Base-by-base conservation (phyloP, 2,113 vertebrate species). In the Engystomops pustulosus region DNA sequence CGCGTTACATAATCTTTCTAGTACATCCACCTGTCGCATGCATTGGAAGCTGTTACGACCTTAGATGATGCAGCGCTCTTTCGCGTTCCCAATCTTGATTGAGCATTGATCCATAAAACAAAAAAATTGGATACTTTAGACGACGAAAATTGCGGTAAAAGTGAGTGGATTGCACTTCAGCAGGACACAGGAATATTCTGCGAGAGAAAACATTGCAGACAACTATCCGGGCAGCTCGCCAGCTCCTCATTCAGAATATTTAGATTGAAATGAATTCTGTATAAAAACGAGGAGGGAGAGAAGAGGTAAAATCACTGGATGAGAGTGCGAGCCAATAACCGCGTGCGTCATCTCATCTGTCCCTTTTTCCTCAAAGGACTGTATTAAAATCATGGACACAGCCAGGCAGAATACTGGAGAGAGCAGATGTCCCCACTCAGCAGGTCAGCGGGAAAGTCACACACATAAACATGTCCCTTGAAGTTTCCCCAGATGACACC, bases 341-440 rank as follows among this genome's bases (percentile, higher is more conserved):
- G 1, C 17, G 18, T 69, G 79, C 79, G 44, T 68, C 79, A 80
- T 51, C 27, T 68, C 60, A 32, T 2, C 79, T 68, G 62, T 51
- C 60, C 14, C 18, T 27, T n/a, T 68, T 67, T 41, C 58, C 60
- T 80, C 38, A n/a, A 17, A 80, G 62, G 17, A 65, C 34, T 51
- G 30, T 80, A 80, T 80, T 80, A 80, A 67, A 80, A 68, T 67
- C 58, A 41, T 80, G 41, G 27, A 38, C 79, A 20, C 41, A 34
- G 62, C 79, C 62, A 80, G 79, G n/a, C 44, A 69, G 62, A 23
- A 69, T n/a, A 53, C 18, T 51, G 60, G 51, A 80, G 34, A 11
- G 62, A 47, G 45, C 62, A 80, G 62, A 51, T 80, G 79, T 80
- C 79, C 25, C 79, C n/a, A 36, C 62, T n/a, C 79, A 80, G 79